Conservation (phyloP, 2,797 vertebrate genomes). For the Scomberomorus guttatus region DNA sequence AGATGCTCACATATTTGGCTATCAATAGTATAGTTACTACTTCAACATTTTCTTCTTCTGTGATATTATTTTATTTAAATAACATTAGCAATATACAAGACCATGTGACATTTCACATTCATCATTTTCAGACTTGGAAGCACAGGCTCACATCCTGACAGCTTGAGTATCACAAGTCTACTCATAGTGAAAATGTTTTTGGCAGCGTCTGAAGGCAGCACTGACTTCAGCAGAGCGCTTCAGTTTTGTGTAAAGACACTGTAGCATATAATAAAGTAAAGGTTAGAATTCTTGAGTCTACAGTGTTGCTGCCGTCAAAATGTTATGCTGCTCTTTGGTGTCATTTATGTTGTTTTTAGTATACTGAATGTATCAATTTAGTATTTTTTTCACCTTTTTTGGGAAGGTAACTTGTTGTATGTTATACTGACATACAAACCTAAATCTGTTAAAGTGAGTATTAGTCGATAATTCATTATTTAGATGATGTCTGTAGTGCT, state of each 20-base stretch:
- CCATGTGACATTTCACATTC: background rate
- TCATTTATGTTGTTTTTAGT: background rate
- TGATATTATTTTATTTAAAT: background rate
- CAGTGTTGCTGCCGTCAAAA: background rate
- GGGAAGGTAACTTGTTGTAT: background rate
- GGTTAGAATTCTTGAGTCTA: background rate
- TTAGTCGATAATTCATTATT: no score
- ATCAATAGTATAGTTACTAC: no score
- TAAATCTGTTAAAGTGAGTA: background rate
- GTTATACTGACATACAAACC: background rate
- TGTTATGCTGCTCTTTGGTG: background rate
- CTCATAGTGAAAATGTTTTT: background rate
- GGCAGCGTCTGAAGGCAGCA: background rate
- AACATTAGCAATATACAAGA: background rate
- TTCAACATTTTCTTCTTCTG: no score
- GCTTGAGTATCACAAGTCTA: slow-evolving; percentile 20
- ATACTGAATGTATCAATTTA: background rate
- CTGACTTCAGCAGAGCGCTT: background rate
- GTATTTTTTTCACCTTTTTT: background rate
- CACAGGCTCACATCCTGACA: slow-evolving; percentile 3
- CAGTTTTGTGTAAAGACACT: background rate
- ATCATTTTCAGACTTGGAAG: slow-evolving; percentile 6
- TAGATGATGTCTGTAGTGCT: background rate
- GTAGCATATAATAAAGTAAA: slow-evolving; percentile 10
- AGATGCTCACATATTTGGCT: slow-evolving; percentile 1